Base-by-base conservation (phyloP, 1,140 invertebrate species). In the Geopemphigus sp. region DNA sequence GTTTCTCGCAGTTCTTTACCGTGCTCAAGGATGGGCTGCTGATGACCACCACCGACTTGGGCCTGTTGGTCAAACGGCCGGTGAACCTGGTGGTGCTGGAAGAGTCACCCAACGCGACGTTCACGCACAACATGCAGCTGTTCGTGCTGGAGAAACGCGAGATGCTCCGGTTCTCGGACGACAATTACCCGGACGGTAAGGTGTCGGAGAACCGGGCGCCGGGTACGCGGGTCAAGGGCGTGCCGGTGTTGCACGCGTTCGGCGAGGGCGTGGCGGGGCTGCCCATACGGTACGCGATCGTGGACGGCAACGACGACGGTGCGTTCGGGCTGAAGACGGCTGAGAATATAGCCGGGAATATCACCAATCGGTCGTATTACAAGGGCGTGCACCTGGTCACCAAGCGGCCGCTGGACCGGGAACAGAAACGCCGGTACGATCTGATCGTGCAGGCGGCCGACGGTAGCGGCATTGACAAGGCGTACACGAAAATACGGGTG, bases 1-100 rank as follows among this genome's bases (percentile, higher is more conserved):
- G 90, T 63, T 93, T 90, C 84, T 92, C 92, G 15, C 89, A 92
- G 70, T 95, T 91, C 84, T 96, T 96, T 84, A 92, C 94, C 1
- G 90, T 96, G 47, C 88, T 96, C n/a, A 90, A 92, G 70, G 92
- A 95, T 85, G 95, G 94, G 29, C 89, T 95, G 61, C 90, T 96
- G 12, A 96, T 96, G 94, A 95, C 94, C 22, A 95, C 94, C 3
- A 90, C 92, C 4, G 93, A 95, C 82, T 87, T 95, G 6, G 89
- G 89, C 29, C 91, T 93, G 6, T 85, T 96, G n/a, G 88, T 94
- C 39, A 91, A 94, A 84, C 88, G 90, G 61, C 92, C 93, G 0
- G 89, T 96, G 11, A 91, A 93, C 83, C 87, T 96, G 22, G 88
- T 94, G 12, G 90, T 96, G 0, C 86, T 94, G 17, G 94, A 95